These are phyloP conservation scores for Drosophila melanica DNA, from an alignment of 1,140 invertebrate genomes.

Conservation along the genomic window DNA sequence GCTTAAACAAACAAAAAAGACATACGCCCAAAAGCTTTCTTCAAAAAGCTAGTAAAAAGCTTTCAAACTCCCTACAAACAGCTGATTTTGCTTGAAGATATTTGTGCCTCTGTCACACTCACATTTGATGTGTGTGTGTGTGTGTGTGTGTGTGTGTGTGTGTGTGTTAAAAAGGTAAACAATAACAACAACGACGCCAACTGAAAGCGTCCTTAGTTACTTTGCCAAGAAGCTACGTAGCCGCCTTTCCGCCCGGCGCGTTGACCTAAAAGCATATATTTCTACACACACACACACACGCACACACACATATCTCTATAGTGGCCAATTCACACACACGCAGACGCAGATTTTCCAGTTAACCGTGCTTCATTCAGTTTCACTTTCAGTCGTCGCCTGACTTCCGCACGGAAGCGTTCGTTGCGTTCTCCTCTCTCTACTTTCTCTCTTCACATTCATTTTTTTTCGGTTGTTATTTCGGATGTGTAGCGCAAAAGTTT, in stretches of 20 bases:
- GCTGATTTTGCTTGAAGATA: conserved; percentile 24
- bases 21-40: too few relatives aligned
- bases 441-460: conserved; percentile 22
- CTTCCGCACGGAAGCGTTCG: conserved; percentile 79
- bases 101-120: conserved; percentile 1
- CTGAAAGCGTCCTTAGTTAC: conserved; percentile 43
- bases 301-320: neutral
- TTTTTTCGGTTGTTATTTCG: conserved; percentile 28
- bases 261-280: conserved; percentile 29
- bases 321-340: conserved; percentile 33
- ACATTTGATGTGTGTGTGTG: conserved; percentile 15
- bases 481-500: conserved; percentile 8
- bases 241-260: conserved; percentile 22
- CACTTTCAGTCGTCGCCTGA: conserved; percentile 77
- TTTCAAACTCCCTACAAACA: conserved; percentile 25
- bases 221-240: conserved; percentile 31
- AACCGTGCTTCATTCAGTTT: conserved; percentile 67
- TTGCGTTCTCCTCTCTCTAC: conserved; percentile 57
- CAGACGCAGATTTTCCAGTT: conserved; percentile 58
- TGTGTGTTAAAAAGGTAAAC: conserved; percentile 57
- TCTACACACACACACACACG: conserved; percentile 28
- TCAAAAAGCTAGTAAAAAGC: neutral
- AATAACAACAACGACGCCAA: conserved; percentile 67
- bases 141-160: conserved; percentile 20
- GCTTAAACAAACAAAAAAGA: neutral